Evolutionary conservation across 2,113 vertebrate species (phyloP).

Genomic region (Cephalopholis sonnerati): DNA sequence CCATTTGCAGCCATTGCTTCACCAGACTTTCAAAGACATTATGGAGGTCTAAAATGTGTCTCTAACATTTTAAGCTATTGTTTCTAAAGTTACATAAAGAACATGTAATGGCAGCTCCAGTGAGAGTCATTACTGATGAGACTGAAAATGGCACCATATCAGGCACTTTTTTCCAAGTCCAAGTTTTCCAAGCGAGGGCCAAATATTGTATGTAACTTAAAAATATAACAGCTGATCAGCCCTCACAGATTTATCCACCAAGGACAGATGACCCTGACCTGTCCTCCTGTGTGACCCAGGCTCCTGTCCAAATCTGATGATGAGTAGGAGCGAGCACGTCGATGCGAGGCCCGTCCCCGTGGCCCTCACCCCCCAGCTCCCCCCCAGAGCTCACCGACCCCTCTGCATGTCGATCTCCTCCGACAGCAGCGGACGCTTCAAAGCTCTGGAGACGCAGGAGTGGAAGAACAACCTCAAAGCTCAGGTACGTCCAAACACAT

Average conservation of each 20-base stretch:
- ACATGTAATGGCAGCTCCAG: too few species aligned
- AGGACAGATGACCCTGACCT: background rate
- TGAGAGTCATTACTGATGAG: too few species aligned
- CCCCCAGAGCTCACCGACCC: conserved; percentile 74
- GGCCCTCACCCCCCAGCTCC: conserved; percentile 78
- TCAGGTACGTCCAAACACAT: conserved; percentile 72
- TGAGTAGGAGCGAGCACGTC: conserved; percentile 79
- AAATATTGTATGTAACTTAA: background rate
- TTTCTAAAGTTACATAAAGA: too few species aligned
- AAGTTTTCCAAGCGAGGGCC: background rate
- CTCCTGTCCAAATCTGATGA: conserved; percentile 85
- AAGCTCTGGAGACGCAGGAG: conserved; percentile 80
- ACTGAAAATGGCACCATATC: too few species aligned
- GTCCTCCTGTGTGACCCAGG: conserved; percentile 65
- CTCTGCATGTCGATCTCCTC: conserved; percentile 82
- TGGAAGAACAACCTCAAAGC: conserved; percentile 86
- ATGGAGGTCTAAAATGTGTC: too few species aligned
- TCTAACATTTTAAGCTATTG: too few species aligned
- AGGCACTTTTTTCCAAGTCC: background rate
- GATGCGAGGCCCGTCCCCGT: conserved; percentile 66
- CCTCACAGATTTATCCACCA: too few species aligned
- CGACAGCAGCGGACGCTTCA: conserved; percentile 83
- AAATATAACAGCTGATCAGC: background rate
- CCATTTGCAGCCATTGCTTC: too few species aligned
- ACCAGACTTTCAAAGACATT: too few species aligned